Evolutionary conservation across 2,113 vertebrate species (phyloP), one percentile per base, ranked within the genome.

Genomic region (Ia io): DNA sequence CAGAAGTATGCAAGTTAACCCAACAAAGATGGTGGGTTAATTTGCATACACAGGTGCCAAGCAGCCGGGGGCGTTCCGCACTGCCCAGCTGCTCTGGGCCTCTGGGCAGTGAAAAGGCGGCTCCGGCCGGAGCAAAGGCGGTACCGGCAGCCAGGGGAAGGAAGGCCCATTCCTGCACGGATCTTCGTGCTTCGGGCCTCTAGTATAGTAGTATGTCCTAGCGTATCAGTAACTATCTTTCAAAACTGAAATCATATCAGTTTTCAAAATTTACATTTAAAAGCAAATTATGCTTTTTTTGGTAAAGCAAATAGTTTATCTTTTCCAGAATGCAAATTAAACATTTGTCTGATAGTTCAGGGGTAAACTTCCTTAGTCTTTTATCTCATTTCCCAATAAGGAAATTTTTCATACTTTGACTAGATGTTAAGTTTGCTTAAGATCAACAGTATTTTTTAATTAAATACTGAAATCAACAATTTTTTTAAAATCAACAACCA

Each of bases 311-410:
- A 73, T 11, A 74, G 25, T 84, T 32, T 79, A 42, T 73, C 35
- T 74, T 56, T 70, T 77, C 32, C 53, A 79, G 42, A 84, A 94
- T 44, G 67, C 51, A 92, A 93, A 94, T 65, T 80, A 89, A 93
- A 84, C n/a, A 90, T 42, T 76, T 87, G 20, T 61, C 79, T 90
- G 37, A 35, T 42, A 78, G 18, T 80, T 79, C 32, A 37, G 2
- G 20, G 47, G 9, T 49, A 79, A 94, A 18, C 16, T 76, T 74
- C 76, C 51, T 47, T 47, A 40, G 63, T 79, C 9, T 70, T 77
- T 88, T 44, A 70, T 14, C n/a, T 44, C 87, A 16, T 77, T 77
- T 80, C 18, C 30, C n/a, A 71, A 12, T 65, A 76, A 94, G 37
- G 59, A 77, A 92, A 86, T 3, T 73, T 82, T 69, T 61, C 35